Evolutionary conservation across 64 coral and sea anemone species (phyloP).

Genomic region (Montipora foliosa): DNA sequence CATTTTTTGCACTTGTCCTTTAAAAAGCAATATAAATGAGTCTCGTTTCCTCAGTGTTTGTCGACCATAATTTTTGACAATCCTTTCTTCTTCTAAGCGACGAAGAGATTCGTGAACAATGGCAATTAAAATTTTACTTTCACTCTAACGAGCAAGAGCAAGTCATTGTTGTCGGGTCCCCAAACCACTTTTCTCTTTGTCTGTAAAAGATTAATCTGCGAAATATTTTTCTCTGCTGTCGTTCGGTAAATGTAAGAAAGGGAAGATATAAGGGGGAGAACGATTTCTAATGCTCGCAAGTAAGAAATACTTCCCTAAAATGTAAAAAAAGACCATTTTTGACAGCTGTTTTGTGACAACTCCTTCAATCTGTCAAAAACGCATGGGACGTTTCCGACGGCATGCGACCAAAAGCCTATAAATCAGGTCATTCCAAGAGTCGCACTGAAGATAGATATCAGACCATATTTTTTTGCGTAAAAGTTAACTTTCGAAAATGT

Average conservation of each 20-base stretch:
- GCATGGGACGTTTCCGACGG: neutral
- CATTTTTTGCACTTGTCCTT: neutral
- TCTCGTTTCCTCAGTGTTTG: neutral
- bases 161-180: neutral
- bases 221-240: neutral
- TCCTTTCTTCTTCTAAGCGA: constrained; percentile 9
- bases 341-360: constrained; percentile 14
- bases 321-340: neutral
- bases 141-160: neutral
- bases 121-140: constrained; percentile 53
- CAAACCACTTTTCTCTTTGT: neutral
- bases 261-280: neutral
- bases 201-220: neutral
- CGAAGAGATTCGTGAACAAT: constrained; percentile 27
- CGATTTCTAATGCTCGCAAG: neutral
- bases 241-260: neutral
- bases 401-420: neutral
- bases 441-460: neutral
- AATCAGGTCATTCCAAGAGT: neutral
- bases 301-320: constrained; percentile 19
- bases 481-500: neutral
- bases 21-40: neutral
- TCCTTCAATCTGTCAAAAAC: constrained; percentile 19
- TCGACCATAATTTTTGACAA: neutral
- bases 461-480: neutral